Base-by-base conservation (phyloP, 2,888 invertebrate species). In the Spisula solida region DNA sequence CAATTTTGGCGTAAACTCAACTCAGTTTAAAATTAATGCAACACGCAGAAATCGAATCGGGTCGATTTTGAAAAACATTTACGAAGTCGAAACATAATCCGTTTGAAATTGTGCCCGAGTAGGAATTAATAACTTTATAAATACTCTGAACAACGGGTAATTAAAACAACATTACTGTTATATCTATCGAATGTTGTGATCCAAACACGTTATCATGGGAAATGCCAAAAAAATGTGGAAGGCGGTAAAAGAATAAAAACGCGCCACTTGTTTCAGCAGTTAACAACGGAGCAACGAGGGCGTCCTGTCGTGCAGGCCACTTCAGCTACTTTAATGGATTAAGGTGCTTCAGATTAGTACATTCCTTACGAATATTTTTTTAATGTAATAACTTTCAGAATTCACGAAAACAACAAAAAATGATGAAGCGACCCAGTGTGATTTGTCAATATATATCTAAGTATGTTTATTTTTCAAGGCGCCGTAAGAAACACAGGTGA, bases 1-100 rank as follows among this genome's bases (percentile, higher is more conserved):
- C 34, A 75, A 5, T 12, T 75, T 75, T 75, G 75, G 75, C 75
- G 34, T 75, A 75, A 31, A 75, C 31, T 75, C 75, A 75, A 75
- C 18, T 34, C 34, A 31, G 75, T 14, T 75, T 75, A 12, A 31
- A 31, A 75, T 34, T 34, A 34, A 66, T 12, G 60, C 31, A 75
- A 75, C 75, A 31, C 34, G 75, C 75, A 75, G 75, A 31, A 75
- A 75, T 14, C 31, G 31, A 75, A 31, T 31, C 75, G 31, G 75
- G 75, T 34, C 75, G 75, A 75, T 75, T 31, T 16, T 75, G 31
- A 75, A 75, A 66, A 25, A 6, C 0, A 34, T 14, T 34, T 75
- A 18, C 75, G 34, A 75, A 25, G 60, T 14, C 34, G 75, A 31
- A 75, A 75, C 31, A 31, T 34, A 34, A 75, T 75, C 31, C 75